Conservation (phyloP, 2,888 invertebrate species). For the Smittia aterrima region DNA sequence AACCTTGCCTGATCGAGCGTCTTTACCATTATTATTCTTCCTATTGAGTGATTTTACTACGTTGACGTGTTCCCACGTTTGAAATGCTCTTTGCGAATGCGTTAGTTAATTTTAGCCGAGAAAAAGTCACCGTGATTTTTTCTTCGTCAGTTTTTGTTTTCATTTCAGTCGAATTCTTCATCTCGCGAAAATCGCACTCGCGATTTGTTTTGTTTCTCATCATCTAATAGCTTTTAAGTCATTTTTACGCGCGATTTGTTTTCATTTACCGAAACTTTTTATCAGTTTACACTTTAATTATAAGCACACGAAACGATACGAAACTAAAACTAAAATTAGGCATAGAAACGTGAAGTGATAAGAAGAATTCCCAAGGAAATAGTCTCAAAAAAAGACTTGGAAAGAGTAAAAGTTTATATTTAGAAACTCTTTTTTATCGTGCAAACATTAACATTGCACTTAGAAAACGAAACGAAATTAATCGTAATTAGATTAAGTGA, state of each 20-base stretch:
- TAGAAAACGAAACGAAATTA: no score
- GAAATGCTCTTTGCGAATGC: conserved; percentile 23
- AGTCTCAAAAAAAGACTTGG: no score
- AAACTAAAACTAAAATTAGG: not conserved
- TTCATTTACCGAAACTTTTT: no score
- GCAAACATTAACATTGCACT: no score
- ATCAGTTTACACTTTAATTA: not conserved
- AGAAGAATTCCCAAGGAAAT: not conserved
- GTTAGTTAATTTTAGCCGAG: conserved; percentile 28
- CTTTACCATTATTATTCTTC: no score
- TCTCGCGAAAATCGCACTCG: conserved; percentile 36
- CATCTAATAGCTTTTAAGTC: not conserved
- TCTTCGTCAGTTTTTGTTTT: not conserved
- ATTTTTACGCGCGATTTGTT: not conserved
- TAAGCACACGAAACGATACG: not conserved
- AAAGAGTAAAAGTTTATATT: not conserved
- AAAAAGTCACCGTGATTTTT: not conserved
- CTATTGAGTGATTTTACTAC: no score
- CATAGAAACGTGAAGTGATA: not conserved
- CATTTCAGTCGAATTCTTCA: conserved; percentile 31
- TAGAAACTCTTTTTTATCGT: no score
- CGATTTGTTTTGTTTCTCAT: conserved; percentile 21
- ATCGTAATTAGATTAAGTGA: no score
- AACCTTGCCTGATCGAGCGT: no score
- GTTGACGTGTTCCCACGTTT: no score